Percentiles rank a stretch among this genome's conserved stretches.
Evolutionary conservation across 2,797 vertebrate genomes (phyloP).

Genomic region (Triplophysa yarkandensis): DNA sequence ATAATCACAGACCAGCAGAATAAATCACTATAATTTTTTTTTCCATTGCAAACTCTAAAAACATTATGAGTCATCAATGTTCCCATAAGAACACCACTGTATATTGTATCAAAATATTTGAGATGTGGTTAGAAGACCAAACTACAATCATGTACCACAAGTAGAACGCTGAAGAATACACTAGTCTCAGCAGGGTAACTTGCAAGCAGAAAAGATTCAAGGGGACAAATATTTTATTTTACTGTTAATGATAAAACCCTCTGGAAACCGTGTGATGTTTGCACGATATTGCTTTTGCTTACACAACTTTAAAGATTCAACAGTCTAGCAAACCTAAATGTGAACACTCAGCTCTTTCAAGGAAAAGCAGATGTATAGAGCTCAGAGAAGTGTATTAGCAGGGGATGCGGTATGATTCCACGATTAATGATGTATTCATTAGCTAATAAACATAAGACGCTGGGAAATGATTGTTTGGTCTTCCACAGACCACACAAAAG

Average conservation of each 20-base stretch:
- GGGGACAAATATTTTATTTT: constrained; percentile 51
- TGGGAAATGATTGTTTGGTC: background rate
- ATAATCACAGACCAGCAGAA: constrained; percentile 23
- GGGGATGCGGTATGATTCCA: constrained; percentile 28
- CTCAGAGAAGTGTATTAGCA: constrained; percentile 33
- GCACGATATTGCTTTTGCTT: constrained; percentile 63
- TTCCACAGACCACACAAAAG: background rate
- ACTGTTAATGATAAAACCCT: constrained; percentile 72
- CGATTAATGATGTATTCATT: constrained; percentile 31
- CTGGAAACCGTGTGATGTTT: constrained; percentile 66
- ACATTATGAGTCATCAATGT: constrained; percentile 26
- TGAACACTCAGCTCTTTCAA: constrained; percentile 43
- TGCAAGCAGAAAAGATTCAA: constrained; percentile 26
- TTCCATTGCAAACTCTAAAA: constrained; percentile 33
- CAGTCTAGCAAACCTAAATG: constrained; percentile 46
- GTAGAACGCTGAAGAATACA: constrained; percentile 33
- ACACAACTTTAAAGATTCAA: constrained; percentile 74
- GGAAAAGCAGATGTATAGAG: constrained; percentile 24
- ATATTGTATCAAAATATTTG: constrained; percentile 6
- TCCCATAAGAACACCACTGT: background rate
- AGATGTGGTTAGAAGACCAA: background rate
- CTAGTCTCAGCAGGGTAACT: constrained; percentile 56
- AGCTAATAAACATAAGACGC: constrained; percentile 27
- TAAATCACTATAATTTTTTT: constrained; percentile 7
- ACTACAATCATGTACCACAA: too few relatives aligned